phyloP scores from a whole-genome alignment of 2,113 vertebrate genomes.

The Empidonax alnorum region DNA sequence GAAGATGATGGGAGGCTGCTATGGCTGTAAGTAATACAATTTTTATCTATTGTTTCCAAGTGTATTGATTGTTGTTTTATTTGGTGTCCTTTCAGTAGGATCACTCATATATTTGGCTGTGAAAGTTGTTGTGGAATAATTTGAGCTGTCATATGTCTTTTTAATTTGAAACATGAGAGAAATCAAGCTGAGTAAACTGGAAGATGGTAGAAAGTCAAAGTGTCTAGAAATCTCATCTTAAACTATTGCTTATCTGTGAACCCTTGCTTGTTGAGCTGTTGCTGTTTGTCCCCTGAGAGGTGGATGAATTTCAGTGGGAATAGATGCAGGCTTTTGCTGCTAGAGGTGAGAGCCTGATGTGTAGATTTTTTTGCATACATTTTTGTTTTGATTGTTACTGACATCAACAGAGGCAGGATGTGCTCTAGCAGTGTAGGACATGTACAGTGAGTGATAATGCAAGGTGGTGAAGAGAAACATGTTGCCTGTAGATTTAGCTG shows the following conservation, averaged over 20 bases:
- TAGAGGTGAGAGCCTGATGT: background rate
- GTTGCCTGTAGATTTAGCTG: background rate
- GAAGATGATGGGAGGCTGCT: background rate
- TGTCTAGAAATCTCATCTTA: background rate
- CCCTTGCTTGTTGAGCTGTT: background rate
- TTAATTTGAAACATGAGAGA: background rate
- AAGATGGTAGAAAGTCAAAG: background rate
- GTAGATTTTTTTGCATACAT: background rate
- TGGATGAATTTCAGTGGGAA: background rate
- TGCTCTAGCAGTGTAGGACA: rapidly evolving
- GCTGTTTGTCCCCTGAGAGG: background rate
- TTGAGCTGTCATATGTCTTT: background rate
- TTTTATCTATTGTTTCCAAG: background rate
- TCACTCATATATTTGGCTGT: background rate
- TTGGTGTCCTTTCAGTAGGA: background rate
- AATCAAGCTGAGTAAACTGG: background rate
- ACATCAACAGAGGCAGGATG: background rate
- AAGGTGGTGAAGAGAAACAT: background rate
- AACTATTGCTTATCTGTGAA: background rate
- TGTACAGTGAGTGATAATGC: background rate
- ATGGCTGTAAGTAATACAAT: background rate
- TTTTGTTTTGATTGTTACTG: background rate
- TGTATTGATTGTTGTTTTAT: background rate
- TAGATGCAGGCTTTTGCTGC: background rate
- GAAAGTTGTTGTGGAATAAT: background rate